phyloP scores from a whole-genome alignment of 2,113 vertebrate species.

The Silurus meridionalis region DNA sequence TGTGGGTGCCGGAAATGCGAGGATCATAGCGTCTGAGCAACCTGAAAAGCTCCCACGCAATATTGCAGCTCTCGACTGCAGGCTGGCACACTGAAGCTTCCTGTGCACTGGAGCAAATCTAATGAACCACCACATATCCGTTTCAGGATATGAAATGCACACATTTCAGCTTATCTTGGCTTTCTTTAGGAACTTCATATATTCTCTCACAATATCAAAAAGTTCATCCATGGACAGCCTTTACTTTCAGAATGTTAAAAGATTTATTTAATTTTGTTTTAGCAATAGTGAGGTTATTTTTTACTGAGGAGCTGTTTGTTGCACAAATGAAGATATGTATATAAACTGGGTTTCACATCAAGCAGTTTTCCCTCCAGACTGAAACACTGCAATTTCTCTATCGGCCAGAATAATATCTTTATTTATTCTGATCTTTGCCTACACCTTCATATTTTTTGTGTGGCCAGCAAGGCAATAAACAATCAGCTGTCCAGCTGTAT shows the following conservation, averaged over 20 bases:
- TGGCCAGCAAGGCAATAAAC: neutral
- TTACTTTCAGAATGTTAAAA: neutral
- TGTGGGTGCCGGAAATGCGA: constrained; percentile 40
- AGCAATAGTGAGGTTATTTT: neutral
- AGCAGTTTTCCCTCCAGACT: neutral
- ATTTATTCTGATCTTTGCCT: neutral
- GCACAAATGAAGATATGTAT: neutral
- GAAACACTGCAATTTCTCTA: neutral
- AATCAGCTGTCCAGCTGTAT: neutral
- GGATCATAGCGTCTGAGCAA: constrained; percentile 34
- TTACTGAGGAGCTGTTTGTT: neutral
- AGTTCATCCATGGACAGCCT: neutral
- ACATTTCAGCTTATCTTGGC: neutral
- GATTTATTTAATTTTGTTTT: neutral
- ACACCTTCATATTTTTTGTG: neutral
- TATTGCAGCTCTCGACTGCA: constrained; percentile 25
- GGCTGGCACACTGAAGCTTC: constrained; percentile 26
- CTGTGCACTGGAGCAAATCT: constrained; percentile 29
- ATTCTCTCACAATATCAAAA: neutral
- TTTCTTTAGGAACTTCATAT: neutral
- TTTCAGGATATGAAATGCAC: constrained; percentile 19
- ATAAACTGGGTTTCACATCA: neutral
- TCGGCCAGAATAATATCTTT: neutral
- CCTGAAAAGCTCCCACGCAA: constrained; percentile 40
- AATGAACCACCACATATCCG: constrained; percentile 6